phyloP scores from a whole-genome alignment of 2,888 invertebrate species.

The Lottia scabra region DNA sequence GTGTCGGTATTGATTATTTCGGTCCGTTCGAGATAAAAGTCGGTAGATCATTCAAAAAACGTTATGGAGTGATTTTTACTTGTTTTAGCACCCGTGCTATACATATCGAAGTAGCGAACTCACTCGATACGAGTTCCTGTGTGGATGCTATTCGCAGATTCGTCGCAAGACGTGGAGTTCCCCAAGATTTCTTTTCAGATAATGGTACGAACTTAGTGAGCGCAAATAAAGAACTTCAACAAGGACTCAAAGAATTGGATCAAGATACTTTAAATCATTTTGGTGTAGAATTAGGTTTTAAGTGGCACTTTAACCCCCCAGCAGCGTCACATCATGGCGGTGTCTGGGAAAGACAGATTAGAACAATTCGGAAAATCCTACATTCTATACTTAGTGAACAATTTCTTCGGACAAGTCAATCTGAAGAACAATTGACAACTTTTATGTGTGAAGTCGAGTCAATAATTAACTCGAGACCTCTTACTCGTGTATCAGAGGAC shows the following conservation, averaged over 20 bases:
- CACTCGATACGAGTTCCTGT: conserved; percentile 23
- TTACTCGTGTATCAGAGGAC: conserved; percentile 23
- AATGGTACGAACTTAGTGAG: conserved; percentile 27
- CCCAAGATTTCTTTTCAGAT: conserved; percentile 15
- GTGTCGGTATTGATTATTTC: conserved; percentile 11
- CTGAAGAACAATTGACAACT: conserved; percentile 27
- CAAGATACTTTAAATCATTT: not conserved
- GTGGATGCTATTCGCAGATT: conserved; percentile 17
- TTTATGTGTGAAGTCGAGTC: conserved; percentile 31
- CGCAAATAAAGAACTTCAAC: conserved; percentile 20
- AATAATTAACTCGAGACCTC: conserved; percentile 33
- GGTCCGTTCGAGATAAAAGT: conserved; percentile 24
- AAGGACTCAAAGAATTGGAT: conserved; percentile 7
- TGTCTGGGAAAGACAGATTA: conserved; percentile 21
- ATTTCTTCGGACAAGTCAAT: not conserved
- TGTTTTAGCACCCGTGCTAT: conserved; percentile 23
- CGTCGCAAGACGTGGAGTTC: conserved; percentile 13
- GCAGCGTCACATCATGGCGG: conserved; percentile 17
- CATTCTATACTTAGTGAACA: conserved; percentile 18
- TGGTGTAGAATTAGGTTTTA: not conserved
- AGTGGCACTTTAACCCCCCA: conserved; percentile 17
- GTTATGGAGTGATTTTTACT: conserved; percentile 33
- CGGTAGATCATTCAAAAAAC: conserved; percentile 17
- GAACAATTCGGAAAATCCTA: conserved; percentile 15
- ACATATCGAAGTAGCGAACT: conserved; percentile 24